Evolutionary conservation across 2,113 vertebrate genomes (phyloP).

Genomic region (Acanthochromis polyacanthus): DNA sequence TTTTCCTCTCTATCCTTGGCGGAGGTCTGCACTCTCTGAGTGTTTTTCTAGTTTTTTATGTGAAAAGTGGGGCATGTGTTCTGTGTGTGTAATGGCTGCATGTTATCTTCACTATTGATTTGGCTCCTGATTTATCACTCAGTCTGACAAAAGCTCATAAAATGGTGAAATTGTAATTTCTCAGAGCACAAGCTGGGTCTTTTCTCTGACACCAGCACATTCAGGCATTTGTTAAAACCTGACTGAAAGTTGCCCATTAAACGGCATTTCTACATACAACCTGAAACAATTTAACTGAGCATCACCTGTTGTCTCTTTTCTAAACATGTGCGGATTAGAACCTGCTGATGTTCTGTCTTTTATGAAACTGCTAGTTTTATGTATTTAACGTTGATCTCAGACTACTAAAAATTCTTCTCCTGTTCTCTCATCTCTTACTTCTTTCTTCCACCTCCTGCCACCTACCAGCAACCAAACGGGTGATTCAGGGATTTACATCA

Average conservation of each 20-base stretch:
- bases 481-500: conserved; percentile 97
- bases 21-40: no score
- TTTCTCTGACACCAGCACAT: no score
- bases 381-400: not conserved
- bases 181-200: not conserved
- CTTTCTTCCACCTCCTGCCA: not conserved
- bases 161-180: not conserved
- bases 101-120: not conserved
- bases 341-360: not conserved
- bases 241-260: no score
- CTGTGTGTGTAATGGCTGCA: not conserved
- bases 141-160: not conserved
- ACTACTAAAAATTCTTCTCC: not conserved
- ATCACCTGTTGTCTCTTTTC: not conserved
- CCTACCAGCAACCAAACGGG: conserved; percentile 92
- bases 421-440: conserved; percentile 1
- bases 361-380: not conserved
- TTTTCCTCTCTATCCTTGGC: no score
- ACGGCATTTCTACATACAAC: not conserved
- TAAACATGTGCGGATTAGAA: not conserved
- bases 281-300: not conserved
- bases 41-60: no score
- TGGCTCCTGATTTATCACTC: not conserved
- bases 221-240: no score
- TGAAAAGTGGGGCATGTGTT: not conserved